A percentile compares a stretch with the other conserved stretches of the same genome.
These are phyloP conservation scores for Merodon equestris DNA, from an alignment of 2,888 invertebrate species.

Conservation along the genomic window DNA sequence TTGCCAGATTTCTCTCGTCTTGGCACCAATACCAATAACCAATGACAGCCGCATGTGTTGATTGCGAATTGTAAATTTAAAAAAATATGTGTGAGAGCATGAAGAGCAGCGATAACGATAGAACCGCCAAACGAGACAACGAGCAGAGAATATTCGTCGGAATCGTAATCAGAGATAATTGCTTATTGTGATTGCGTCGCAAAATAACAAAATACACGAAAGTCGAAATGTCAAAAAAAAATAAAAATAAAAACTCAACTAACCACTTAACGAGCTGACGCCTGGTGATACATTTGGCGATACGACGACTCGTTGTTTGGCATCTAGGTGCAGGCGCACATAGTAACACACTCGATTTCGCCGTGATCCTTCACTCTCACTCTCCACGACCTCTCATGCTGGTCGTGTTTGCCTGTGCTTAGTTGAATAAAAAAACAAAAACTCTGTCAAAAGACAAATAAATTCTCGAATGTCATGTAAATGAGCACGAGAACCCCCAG, in stretches of 20 bases:
- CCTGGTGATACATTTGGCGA: conserved; percentile 24
- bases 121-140: conserved; percentile 9
- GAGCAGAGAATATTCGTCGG: background rate
- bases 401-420: no score
- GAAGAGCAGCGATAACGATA: conserved; percentile 8
- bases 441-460: conserved; percentile 52
- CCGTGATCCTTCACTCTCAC: no score
- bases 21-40: background rate
- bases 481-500: background rate
- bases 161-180: conserved; percentile 63
- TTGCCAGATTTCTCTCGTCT: conserved; percentile 24
- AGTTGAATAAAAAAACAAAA: conserved; percentile 51
- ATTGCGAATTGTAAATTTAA: conserved; percentile 20
- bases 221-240: conserved; percentile 20
- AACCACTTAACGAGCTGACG: conserved; percentile 7
- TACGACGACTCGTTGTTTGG: background rate
- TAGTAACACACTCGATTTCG: conserved; percentile 25
- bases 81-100: conserved; percentile 50
- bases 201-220: conserved; percentile 20
- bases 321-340: background rate
- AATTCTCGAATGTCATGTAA: conserved; percentile 44
- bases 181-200: conserved; percentile 64
- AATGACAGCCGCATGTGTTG: no score
- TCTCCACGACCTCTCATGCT: no score
- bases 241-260: background rate